Evolutionary conservation across 2,888 invertebrate genomes (phyloP).

Genomic region (Pegoplata infirma): DNA sequence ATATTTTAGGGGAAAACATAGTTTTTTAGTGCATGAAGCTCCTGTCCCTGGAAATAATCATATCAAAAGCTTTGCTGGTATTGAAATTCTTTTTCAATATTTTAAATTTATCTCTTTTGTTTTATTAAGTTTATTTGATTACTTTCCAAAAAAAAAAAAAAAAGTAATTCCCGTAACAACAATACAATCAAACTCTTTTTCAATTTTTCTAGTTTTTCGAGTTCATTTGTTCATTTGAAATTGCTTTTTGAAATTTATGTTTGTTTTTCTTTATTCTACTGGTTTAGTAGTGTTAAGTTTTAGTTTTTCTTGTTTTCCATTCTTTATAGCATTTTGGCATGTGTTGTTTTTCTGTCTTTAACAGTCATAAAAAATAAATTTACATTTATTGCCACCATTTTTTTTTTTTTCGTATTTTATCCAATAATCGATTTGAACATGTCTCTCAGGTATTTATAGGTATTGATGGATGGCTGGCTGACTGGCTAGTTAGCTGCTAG

Average conservation of each 20-base stretch:
- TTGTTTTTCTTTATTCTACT: background rate
- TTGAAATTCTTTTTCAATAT: background rate
- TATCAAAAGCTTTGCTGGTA: too few relatives aligned
- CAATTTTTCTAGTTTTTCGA: background rate
- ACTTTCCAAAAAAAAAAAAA: background rate
- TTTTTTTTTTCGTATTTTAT: constrained; percentile 30
- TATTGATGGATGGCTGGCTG: too few relatives aligned
- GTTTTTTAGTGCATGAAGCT: too few relatives aligned
- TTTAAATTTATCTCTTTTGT: background rate
- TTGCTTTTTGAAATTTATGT: background rate
- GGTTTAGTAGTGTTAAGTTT: background rate
- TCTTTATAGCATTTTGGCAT: background rate
- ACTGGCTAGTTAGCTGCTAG: too few relatives aligned
- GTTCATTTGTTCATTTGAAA: too few relatives aligned
- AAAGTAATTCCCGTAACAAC: background rate
- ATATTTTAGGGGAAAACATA: too few relatives aligned
- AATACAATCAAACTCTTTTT: background rate
- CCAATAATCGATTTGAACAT: constrained; percentile 45
- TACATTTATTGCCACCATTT: constrained; percentile 47
- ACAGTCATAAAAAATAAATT: constrained; percentile 31
- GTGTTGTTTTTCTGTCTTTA: background rate
- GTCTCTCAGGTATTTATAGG: background rate
- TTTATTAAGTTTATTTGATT: background rate
- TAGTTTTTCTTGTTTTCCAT: background rate
- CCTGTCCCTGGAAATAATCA: too few relatives aligned